Base-by-base conservation (phyloP, 2,797 vertebrate genomes). In the Tamandua tetradactyla region DNA sequence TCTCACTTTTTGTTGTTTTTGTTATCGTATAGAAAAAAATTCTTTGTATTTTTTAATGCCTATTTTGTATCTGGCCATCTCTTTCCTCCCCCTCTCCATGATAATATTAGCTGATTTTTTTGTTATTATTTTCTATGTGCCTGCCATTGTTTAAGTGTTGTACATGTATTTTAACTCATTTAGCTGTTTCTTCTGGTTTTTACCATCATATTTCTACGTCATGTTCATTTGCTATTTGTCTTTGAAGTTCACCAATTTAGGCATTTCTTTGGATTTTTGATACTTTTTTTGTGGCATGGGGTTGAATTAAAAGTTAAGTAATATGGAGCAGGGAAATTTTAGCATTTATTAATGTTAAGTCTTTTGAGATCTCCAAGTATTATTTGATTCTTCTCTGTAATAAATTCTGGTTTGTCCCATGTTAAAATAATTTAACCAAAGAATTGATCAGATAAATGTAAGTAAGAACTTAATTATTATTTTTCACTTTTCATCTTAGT, bases 371-470 rank as follows among this genome's bases (percentile, higher is more conserved):
- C 47, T 47, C 47, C 47, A 47, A 47, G 47, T 47, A 47, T 47
- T 47, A 47, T 47, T 47, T 47, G 47, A 47, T 47, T 47, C 47
- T 5, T 13, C 47, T 47, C 47, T 47, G 47, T 47, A 47, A 47
- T 47, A 47, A 47, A 47, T 47, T 47, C 47, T 47, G 47, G 10
- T 47, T 47, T 47, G 47, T 47, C 47, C 47, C 44, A 11, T 47
- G 44, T 47, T 47, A 47, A 47, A 47, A 47, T 47, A 47, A 47
- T 47, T 47, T 47, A 47, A 47, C 44, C 7, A 47, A 47, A 47
- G 78, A 57, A 78, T 68, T 88, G 55, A 84, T 32, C 59, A 78
- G 49, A 57, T 89, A 89, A 79, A 87, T 83, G 71, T 30, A 91
- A 92, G 42, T 84, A 92, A 84, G 35, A 62, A 75, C 15, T 57